Conservation (phyloP, 2,888 invertebrate species). For the Neoscelio sp. region DNA sequence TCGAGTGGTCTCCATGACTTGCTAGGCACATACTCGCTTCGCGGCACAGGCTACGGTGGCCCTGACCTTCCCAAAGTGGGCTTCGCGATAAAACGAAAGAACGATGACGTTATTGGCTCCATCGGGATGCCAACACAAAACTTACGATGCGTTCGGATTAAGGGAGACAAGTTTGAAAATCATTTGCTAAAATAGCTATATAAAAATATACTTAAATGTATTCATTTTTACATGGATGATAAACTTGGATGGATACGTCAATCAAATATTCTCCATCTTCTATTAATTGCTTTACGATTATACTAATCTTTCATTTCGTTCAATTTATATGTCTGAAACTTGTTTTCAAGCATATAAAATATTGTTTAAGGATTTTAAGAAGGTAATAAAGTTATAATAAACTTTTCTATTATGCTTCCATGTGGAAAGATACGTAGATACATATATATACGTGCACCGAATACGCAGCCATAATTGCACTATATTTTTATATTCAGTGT, state of each 20-base stretch:
- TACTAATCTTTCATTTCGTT: too few species aligned
- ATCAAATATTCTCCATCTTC: too few species aligned
- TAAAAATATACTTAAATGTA: too few species aligned
- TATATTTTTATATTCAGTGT: too few species aligned
- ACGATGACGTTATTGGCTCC: slow-evolving; percentile 71
- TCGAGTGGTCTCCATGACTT: slow-evolving; percentile 65
- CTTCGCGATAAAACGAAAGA: slow-evolving; percentile 65
- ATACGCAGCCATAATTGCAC: too few species aligned
- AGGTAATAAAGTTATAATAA: background rate
- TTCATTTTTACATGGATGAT: too few species aligned
- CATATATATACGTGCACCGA: too few species aligned
- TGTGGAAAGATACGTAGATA: too few species aligned
- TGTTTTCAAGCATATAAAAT: background rate
- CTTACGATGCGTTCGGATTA: background rate
- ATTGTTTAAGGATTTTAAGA: background rate
- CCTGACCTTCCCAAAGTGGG: slow-evolving; percentile 78
- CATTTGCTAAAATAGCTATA: background rate
- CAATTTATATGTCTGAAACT: too few species aligned
- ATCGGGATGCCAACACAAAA: background rate
- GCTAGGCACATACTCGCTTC: slow-evolving; percentile 70
- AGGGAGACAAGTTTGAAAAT: background rate
- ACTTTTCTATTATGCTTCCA: too few species aligned
- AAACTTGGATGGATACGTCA: too few species aligned
- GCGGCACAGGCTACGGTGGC: slow-evolving; percentile 72
- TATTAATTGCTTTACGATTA: too few species aligned